Percentiles rank a stretch among this genome's conserved stretches.
phyloP scores from a whole-genome alignment of 92 coral and sea anemone genomes.

The Diadumene lineata region DNA sequence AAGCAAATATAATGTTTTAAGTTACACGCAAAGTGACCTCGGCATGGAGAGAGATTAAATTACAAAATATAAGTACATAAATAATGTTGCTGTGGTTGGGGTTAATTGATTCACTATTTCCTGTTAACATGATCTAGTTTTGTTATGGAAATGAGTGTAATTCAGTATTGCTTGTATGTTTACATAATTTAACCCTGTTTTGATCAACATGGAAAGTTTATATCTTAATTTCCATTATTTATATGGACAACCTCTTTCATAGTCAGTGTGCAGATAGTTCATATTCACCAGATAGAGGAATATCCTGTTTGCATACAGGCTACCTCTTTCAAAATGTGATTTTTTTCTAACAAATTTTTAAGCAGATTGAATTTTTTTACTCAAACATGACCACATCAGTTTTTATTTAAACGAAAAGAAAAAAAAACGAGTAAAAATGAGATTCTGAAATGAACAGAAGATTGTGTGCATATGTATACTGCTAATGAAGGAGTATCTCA shows the following conservation, averaged over 20 bases:
- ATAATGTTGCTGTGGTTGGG: neutral
- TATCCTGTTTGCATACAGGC: too few relatives aligned
- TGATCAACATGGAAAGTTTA: neutral
- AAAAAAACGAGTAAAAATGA: neutral
- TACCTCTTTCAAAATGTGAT: too few relatives aligned
- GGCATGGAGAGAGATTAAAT: neutral
- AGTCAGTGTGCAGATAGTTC: neutral
- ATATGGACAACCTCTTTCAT: neutral
- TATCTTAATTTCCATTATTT: too few relatives aligned
- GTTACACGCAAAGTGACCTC: neutral
- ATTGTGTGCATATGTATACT: too few relatives aligned
- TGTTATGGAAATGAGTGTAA: neutral
- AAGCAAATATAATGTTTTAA: neutral
- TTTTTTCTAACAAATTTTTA: too few relatives aligned
- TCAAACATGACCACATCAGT: too few relatives aligned
- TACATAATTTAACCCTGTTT: neutral
- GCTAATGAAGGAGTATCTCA: neutral
- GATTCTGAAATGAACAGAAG: neutral
- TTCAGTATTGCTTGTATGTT: neutral
- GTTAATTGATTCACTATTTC: neutral
- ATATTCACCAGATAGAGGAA: too few relatives aligned
- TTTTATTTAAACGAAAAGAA: neutral
- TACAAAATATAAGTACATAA: neutral
- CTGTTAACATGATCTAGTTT: neutral
- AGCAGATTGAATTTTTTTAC: too few relatives aligned